Evolutionary conservation across 2,888 invertebrate genomes (phyloP).

Genomic region (Resseliella maxima): DNA sequence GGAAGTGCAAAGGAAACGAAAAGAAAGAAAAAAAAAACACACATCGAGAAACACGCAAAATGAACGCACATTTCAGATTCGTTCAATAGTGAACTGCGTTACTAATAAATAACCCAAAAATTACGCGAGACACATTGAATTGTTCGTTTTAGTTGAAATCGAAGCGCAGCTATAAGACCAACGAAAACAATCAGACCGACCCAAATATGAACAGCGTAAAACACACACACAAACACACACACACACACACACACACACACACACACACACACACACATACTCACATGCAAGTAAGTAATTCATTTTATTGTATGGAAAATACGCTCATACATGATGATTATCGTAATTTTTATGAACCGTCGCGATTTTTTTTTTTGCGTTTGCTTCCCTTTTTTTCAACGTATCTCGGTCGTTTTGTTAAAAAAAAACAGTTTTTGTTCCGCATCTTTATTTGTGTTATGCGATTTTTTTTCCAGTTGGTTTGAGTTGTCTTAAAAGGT

Average conservation of each 20-base stretch:
- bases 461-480: neutral
- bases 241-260: no score
- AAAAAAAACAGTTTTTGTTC: neutral
- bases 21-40: neutral
- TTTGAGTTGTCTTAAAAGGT: neutral
- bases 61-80: neutral
- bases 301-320: constrained; percentile 18
- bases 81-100: neutral
- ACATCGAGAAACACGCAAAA: neutral
- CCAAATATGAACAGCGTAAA: no score
- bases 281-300: neutral
- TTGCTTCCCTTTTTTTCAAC: neutral
- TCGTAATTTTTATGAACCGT: neutral
- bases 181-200: neutral
- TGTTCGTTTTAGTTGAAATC: neutral
- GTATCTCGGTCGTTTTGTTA: neutral
- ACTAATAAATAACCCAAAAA: constrained; percentile 7
- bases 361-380: neutral
- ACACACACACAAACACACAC: no score
- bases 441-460: neutral
- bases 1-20: neutral
- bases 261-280: no score
- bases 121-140: neutral
- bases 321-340: constrained; percentile 13
- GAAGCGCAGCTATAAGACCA: neutral